Conservation (phyloP, 2,113 vertebrate species). For the Serinus canaria region DNA sequence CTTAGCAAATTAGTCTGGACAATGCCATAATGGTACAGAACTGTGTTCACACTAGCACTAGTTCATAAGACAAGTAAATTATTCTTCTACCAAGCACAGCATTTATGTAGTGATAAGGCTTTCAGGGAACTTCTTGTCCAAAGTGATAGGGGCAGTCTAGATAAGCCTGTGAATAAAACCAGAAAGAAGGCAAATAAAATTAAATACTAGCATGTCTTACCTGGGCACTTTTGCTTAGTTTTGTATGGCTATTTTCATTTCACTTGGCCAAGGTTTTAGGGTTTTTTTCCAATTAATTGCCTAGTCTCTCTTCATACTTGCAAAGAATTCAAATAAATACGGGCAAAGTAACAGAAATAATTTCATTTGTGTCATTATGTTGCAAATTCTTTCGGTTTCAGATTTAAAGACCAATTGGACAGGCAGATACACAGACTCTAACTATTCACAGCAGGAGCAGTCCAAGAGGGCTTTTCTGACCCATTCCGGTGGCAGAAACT, state of each 20-base stretch:
- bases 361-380: neutral
- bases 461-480: neutral
- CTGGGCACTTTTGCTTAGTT: neutral
- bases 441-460: neutral
- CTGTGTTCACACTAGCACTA: neutral
- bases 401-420: neutral
- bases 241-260: neutral
- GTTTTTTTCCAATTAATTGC: neutral
- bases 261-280: neutral
- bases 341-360: neutral
- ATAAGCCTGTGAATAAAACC: neutral
- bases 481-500: accelerated
- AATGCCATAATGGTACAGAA: neutral
- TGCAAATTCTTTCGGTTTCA: neutral
- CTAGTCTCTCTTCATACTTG: neutral
- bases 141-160: neutral
- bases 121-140: neutral
- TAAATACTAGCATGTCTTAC: neutral
- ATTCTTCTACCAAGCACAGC: neutral
- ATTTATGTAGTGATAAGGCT: neutral
- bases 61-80: neutral
- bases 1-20: neutral
- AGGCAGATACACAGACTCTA: neutral
- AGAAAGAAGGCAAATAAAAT: neutral
- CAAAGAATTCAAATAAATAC: neutral